Base-by-base conservation (phyloP, 2,888 invertebrate genomes). In the Eristalis intricaria region DNA sequence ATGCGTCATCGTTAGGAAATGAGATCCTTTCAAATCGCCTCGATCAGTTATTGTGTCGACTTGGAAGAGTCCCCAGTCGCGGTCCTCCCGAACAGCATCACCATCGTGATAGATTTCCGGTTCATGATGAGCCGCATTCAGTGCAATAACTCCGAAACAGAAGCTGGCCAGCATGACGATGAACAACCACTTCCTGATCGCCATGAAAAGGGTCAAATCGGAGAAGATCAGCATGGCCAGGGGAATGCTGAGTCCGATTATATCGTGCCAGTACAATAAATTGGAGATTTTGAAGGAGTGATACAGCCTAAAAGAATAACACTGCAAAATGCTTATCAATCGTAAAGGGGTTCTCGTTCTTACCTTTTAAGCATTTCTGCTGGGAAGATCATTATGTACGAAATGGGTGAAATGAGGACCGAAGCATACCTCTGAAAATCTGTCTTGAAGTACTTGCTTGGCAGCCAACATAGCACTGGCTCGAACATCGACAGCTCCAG, bases 31-130 rank as follows among this genome's bases (percentile, higher is more conserved):
- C 82, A 96, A 94, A 87, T 96, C 96, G 23, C 94, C 93, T 86
- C 97, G 94, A 90, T 97, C 97, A 38, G 96, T 95, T 0, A 96
- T 94, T 0, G 97, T 95, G 90, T 97, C 96, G 88, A 97, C 90
- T 92, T 97, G 96, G 90, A 95, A 95, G 0, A 97, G 91, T 2
- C 97, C 97, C 97, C 97, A 97, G 91, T 97, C 97, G 40, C 95
- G 91, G 89, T 93, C 92, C 40, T 91, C 90, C 2, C 93, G 91
- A 86, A 89, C 94, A 70, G 95, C 92, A 91, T 97, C 97, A 2
- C 97, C 97, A 90, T 97, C 97, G 90, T 97, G 97, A 90, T 96
- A 96, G 80, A 97, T 95, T 40, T 95, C 95, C 0, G 97, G 96
- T 91, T 97, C 96, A 90, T 97, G 97, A 93, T 97, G 97, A 1